phyloP scores from a whole-genome alignment of 1,140 invertebrate species.

The Laupala kohalensis region DNA sequence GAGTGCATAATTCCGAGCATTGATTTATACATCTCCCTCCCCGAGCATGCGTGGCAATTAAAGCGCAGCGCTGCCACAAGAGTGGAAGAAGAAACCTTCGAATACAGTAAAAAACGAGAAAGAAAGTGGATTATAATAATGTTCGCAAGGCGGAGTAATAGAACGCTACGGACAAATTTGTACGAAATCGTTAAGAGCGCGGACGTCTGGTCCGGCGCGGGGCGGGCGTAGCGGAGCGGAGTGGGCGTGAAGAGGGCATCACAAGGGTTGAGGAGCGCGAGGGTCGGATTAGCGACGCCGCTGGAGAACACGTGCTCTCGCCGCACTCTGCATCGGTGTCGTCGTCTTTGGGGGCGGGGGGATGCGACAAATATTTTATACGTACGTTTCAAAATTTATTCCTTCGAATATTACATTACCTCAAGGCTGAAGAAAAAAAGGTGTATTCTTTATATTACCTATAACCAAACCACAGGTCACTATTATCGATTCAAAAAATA shows the following conservation, averaged over 20 bases:
- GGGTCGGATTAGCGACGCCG: not conserved
- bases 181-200: not conserved
- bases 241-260: not conserved
- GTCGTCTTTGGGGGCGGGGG: no score
- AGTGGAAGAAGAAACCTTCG: not conserved
- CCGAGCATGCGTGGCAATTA: not conserved
- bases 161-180: not conserved
- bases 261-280: not conserved
- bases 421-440: no score
- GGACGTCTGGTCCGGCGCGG: not conserved
- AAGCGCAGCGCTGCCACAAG: not conserved
- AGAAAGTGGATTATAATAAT: not conserved
- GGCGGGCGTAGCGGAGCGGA: no score
- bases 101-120: not conserved
- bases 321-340: no score
- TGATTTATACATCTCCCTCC: not conserved
- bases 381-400: no score
- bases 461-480: no score
- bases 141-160: not conserved
- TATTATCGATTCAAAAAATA: no score
- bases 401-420: no score
- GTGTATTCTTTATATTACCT: no score
- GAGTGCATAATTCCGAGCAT: not conserved
- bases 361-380: no score
- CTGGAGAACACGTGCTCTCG: no score